A percentile compares a stretch with the other conserved stretches of the same genome.
These are phyloP conservation scores for Hozukius guyotensis DNA, from an alignment of 2,797 vertebrate genomes.

Conservation along the genomic window DNA sequence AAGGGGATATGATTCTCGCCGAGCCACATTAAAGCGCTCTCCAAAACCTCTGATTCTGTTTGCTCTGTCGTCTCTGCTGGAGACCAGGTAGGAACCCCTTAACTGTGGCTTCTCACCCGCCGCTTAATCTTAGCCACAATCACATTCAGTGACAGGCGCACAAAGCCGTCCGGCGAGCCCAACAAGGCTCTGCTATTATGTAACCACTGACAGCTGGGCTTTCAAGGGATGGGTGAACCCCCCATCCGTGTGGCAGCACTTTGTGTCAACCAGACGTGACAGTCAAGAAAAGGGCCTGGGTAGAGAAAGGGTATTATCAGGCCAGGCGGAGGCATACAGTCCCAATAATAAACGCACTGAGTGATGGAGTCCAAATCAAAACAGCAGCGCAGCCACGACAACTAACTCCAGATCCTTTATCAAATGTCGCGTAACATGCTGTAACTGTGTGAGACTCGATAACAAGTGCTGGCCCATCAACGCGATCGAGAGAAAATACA, in stretches of 20 bases:
- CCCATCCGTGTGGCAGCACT: conserved; percentile 82
- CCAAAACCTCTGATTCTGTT: conserved; percentile 66
- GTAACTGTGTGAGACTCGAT: conserved; percentile 16
- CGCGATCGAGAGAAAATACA: not conserved
- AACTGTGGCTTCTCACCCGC: conserved; percentile 78
- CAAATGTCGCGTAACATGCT: conserved; percentile 22
- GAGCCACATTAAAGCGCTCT: conserved; percentile 61
- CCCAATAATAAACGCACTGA: conserved; percentile 29
- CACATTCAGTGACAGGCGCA: conserved; percentile 82
- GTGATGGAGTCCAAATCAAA: conserved; percentile 51
- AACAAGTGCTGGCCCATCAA: conserved; percentile 2
- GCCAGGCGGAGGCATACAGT: conserved; percentile 48
- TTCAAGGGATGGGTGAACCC: conserved; percentile 79
- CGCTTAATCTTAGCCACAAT: conserved; percentile 85
- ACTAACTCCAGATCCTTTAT: conserved; percentile 28
- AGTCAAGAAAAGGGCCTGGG: conserved; percentile 69
- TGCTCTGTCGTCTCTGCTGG: conserved; percentile 73
- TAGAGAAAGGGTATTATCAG: conserved; percentile 69
- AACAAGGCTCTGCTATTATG: conserved; percentile 86
- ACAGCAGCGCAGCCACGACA: conserved; percentile 4
- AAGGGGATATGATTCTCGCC: conserved; percentile 45
- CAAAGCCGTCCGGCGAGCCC: conserved; percentile 81
- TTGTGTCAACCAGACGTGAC: conserved; percentile 81
- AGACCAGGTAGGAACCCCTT: conserved; percentile 83
- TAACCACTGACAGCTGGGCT: conserved; percentile 86